Percentiles rank a stretch among this genome's conserved stretches.
Conservation (phyloP, 2,113 vertebrate species). For the Helogale parvula region DNA sequence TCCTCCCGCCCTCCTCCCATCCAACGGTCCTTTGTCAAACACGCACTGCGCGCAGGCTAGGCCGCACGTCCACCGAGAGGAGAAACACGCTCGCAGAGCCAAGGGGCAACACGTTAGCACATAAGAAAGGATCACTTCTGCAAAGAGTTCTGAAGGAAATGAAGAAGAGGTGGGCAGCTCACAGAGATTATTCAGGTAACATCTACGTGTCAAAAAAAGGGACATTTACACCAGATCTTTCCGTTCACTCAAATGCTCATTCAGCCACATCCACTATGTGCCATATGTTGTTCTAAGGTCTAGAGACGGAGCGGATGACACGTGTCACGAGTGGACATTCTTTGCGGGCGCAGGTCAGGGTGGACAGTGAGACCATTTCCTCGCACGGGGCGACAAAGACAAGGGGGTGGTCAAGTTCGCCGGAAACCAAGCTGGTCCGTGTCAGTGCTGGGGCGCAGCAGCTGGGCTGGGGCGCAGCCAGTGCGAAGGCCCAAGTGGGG, state of each 20-base stretch:
- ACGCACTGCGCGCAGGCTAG: rapidly evolving
- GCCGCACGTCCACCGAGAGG: neutral
- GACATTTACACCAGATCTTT: neutral
- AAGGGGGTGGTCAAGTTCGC: neutral
- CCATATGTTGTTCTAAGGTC: neutral
- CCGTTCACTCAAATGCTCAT: neutral
- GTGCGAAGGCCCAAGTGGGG: neutral
- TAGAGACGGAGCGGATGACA: neutral
- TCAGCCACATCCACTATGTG: neutral
- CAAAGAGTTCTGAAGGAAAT: neutral
- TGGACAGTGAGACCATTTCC: neutral
- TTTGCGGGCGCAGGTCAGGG: neutral
- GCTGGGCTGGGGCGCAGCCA: rapidly evolving
- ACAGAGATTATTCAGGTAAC: neutral
- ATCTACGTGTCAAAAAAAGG: neutral
- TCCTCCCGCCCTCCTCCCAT: neutral
- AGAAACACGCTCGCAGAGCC: neutral
- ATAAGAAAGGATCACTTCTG: neutral
- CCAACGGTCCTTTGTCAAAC: neutral
- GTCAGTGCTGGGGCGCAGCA: neutral
- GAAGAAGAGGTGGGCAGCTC: neutral
- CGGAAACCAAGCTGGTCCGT: neutral
- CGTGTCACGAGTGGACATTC: neutral
- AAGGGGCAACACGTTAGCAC: neutral
- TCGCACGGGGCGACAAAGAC: neutral